A percentile compares a stretch with the other conserved stretches of the same genome.
phyloP scores from a whole-genome alignment of 2,113 vertebrate genomes.

The Arizona elegans region DNA sequence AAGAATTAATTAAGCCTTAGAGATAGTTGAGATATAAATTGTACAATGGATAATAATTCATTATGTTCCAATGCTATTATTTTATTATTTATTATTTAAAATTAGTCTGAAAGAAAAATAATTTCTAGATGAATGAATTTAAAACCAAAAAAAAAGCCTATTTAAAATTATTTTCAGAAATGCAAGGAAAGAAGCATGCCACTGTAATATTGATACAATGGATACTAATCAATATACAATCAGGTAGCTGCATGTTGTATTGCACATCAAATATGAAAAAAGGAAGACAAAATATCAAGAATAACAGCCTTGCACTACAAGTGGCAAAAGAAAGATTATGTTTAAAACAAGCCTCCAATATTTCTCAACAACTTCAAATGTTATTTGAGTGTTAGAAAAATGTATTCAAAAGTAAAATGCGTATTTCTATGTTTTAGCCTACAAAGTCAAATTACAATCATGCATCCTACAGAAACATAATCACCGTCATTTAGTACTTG shows the following conservation, averaged over 20 bases:
- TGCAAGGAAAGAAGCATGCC: background rate
- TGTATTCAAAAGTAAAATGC: background rate
- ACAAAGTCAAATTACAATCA: background rate
- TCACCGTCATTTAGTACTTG: background rate
- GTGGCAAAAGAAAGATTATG: background rate
- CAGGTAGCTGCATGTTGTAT: background rate
- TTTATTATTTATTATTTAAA: background rate
- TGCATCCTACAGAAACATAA: background rate
- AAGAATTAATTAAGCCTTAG: background rate
- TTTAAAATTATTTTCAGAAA: background rate
- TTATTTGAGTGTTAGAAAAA: background rate
- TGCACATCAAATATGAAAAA: background rate
- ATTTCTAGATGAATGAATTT: background rate
- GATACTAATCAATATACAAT: background rate
- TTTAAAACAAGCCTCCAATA: background rate
- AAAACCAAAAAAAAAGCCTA: background rate
- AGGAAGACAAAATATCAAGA: background rate
- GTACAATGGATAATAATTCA: background rate
- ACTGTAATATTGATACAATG: background rate
- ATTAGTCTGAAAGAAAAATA: background rate
- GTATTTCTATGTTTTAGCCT: background rate
- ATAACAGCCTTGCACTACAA: background rate
- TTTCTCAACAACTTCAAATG: background rate
- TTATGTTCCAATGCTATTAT: background rate
- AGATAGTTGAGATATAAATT: background rate